phyloP scores from a whole-genome alignment of 1,140 invertebrate species.

The Eubasilissa regina region DNA sequence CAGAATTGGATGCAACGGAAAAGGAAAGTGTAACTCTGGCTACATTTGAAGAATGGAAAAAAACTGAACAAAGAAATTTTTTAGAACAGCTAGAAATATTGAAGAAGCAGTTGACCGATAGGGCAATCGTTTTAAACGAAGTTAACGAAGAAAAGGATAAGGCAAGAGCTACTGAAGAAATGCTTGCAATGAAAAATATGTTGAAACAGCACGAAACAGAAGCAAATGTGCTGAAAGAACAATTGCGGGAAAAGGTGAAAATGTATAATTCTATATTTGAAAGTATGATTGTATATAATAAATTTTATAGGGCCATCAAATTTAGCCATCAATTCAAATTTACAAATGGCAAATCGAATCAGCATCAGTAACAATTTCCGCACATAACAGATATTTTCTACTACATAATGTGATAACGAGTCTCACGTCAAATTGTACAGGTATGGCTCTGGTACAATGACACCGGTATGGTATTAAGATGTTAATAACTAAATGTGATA shows the following conservation, averaged over 20 bases:
- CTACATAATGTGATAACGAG: no score
- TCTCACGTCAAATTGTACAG: no score
- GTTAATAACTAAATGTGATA: no score
- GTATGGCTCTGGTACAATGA: no score
- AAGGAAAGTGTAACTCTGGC: slow-evolving; percentile 60
- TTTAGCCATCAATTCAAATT: no score
- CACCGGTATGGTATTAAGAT: no score
- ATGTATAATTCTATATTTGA: background rate
- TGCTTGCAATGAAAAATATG: slow-evolving; percentile 59
- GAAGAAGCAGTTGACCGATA: slow-evolving; percentile 63
- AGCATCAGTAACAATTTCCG: no score
- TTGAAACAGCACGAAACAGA: slow-evolving; percentile 65
- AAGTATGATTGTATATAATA: no score
- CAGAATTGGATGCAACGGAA: slow-evolving; percentile 61
- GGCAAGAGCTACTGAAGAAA: slow-evolving; percentile 59
- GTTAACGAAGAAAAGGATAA: slow-evolving; percentile 44
- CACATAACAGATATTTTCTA: no score
- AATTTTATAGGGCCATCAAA: no score
- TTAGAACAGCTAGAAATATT: slow-evolving; percentile 67
- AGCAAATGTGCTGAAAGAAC: slow-evolving; percentile 63
- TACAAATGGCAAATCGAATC: no score
- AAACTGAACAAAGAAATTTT: slow-evolving; percentile 68
- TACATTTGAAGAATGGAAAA: slow-evolving; percentile 69
- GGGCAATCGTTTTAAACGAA: slow-evolving; percentile 57
- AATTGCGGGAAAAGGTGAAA: slow-evolving; percentile 60